Base-by-base conservation (phyloP, 2,113 vertebrate species). In the Marmota flaviventris region DNA sequence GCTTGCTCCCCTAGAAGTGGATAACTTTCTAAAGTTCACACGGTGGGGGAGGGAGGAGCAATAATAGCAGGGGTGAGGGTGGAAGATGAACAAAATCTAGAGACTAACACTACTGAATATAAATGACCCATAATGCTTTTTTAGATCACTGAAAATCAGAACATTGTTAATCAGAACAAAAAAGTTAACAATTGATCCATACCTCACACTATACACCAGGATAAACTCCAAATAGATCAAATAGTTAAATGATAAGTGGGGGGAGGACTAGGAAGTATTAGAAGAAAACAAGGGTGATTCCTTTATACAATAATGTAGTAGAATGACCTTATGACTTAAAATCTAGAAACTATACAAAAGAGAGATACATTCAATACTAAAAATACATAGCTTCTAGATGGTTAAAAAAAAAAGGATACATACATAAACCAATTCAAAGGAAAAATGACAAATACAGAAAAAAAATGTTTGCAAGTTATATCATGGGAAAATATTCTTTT, bases 231-330 rank as follows among this genome's bases (percentile, higher is more conserved):
- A 93, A 85, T 0, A 91, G 32, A 94, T 12, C 1, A 67, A 86
- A 96, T 75, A 14, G 29, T 70, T 90, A 39, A 79, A 67, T 69
- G 17, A 51, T 20, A 39, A 51, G 81, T 9, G 10, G 14, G 8
- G 27, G 11, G 18, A 24, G 22, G 17, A 51, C 29, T 85, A 4
- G 27, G 63, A 70, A 91, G 5, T 67, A 61, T 58, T 11, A 92
- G 27, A 95, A 83, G 39, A 93, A 96, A 96, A 81, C 22, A 94
- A 95, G 18, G n/a, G 4, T 77, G 27, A 83, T 67, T 77, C 20
- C 22, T 89, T 93, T 89, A 89, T 76, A 27, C 48, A 92, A 88
- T 14, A 82, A 3, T 81, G 20, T n/a, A 65, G 14, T 56, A 29
- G 32, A 11, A 48, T 69, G 69, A 13, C 14, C 86, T 91, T 89